Base-by-base conservation (phyloP, 2,888 invertebrate species). In the Corythucha ciliata region DNA sequence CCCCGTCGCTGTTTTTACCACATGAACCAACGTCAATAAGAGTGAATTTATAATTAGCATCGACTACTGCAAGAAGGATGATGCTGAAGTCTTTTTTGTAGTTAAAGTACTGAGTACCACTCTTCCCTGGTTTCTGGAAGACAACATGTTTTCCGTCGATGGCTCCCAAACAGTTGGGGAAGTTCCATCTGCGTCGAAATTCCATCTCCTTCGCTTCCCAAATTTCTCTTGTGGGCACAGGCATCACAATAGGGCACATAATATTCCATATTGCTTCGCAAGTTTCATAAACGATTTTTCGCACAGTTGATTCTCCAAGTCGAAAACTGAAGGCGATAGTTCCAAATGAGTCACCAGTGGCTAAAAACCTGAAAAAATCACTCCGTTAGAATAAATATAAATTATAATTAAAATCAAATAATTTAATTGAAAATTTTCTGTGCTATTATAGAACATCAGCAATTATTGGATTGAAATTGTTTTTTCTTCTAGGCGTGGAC, bases 241-340 rank as follows among this genome's bases (percentile, higher is more conserved):
- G 47, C 52, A 56, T 32, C 14, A 45, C 53, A 27, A 36, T 26
- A 4, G 54, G 57, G 26, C 55, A 59, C 49, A 64, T 58, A 33
- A 50, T 54, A 57, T 60, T 56, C 61, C 61, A 63, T 45, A 67
- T 63, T 48, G 53, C 59, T 40, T 37, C 36, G 56, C 65, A 65
- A 34, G 65, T 63, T 57, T 63, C 60, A 21, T 55, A 49, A 14
- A 65, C 62, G 33, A 64, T 64, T 33, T 48, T 48, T 52, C 55
- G 47, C 34, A 67, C 63, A 48, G 65, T 66, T 49, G 63, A 50
- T 12, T 56, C 53, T 53, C 64, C 65, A 18, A 67, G 46, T 51
- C 64, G 58, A 56, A 60, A 67, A 42, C 53, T 54, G 57, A 63
- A 63, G 10, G 62, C 60, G 39, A 67, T 54, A 47, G 63, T 62